Percentiles rank a stretch among this genome's conserved stretches.
phyloP scores from a whole-genome alignment of 1,140 invertebrate species.

The Aphis gossypii region DNA sequence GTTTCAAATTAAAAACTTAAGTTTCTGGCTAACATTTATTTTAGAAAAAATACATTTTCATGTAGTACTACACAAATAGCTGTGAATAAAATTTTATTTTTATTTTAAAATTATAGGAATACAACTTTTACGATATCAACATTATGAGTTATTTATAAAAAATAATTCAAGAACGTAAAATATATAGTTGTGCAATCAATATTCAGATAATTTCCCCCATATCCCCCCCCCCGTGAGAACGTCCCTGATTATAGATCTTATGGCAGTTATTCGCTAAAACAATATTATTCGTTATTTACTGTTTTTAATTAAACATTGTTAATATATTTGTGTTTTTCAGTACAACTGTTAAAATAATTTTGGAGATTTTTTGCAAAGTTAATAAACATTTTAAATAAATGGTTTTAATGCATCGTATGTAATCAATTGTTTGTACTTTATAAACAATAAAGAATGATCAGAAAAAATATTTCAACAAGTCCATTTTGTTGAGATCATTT shows the following conservation, averaged over 20 bases:
- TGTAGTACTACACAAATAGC: neutral
- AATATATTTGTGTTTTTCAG: neutral
- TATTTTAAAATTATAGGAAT: neutral
- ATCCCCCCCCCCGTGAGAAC: no score
- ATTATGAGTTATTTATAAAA: neutral
- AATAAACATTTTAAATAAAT: neutral
- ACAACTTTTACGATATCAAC: neutral
- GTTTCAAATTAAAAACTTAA: neutral
- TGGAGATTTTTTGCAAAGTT: no score
- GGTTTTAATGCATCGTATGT: neutral
- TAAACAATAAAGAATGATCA: no score
- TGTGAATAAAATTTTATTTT: neutral
- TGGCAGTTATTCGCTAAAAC: neutral
- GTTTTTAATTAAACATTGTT: neutral
- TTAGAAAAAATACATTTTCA: neutral
- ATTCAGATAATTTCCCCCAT: no score
- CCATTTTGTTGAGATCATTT: neutral
- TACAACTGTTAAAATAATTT: neutral
- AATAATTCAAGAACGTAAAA: neutral
- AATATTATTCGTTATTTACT: neutral
- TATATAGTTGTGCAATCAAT: neutral
- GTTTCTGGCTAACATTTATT: neutral
- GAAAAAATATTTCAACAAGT: no score
- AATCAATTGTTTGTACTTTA: neutral
- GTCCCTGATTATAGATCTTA: neutral